Evolutionary conservation across 2,888 invertebrate genomes (phyloP), one percentile per base, ranked within the genome.

Genomic region (Pachydiplax longipennis): DNA sequence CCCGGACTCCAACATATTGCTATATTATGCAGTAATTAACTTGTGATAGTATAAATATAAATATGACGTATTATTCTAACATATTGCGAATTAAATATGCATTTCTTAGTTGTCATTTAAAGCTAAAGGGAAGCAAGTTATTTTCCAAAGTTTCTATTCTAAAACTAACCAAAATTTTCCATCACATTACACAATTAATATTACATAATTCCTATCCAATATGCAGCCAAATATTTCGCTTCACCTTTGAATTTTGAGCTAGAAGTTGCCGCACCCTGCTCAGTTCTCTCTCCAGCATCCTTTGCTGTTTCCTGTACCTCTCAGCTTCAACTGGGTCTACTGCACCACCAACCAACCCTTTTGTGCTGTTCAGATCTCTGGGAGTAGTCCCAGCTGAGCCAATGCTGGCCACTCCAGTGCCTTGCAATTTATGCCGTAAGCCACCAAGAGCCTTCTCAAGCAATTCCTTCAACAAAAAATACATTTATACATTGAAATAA

Each of bases 171-270:
- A 8, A 44, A 44, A 8, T 44, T 10, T 44, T 10, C 44, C 10
- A 44, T 44, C 8, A 44, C 10, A 44, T 10, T 44, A 44, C 10
- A 10, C 6, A 44, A 44, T 8, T 8, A 10, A 8, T 44, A 44
- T 10, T 8, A 8, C 0, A 44, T 6, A 44, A 44, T 44, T 0
- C 44, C 2, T 6, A 40, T 6, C 2, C 6, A 2, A 40, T 40
- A 53, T 53, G 53, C 53, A 53, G 53, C 53, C 18, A 53, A 53
- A 53, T 53, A 44, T 53, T 18, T 31, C 6, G 80, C 13, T 31
- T 95, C 96, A 97, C 97, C 96, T 98, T 98, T 93, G 98, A 98
- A 95, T 98, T 98, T 94, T 98, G 97, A 92, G 98, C 98, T 93
- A 98, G 94, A 94, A 98, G 96, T 92, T 97, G 96, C 94, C 98